These are phyloP conservation scores for Drosophila paranaensis DNA, from an alignment of 2,888 invertebrate species.

Conservation along the genomic window DNA sequence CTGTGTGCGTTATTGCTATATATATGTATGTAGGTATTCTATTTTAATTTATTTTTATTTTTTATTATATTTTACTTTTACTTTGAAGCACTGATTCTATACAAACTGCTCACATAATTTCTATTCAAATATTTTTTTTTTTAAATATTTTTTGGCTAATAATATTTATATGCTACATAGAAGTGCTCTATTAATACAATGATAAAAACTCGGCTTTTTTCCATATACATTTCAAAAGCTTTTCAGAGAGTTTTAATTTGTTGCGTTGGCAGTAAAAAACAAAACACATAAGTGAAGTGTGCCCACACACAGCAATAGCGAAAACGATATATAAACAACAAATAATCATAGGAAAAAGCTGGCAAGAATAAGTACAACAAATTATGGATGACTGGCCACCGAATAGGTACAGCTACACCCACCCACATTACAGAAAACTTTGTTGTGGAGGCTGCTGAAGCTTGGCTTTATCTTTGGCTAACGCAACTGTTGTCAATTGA, in stretches of 20 bases:
- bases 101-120: too few species aligned
- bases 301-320: slow-evolving; percentile 10
- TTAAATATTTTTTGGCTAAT: not conserved
- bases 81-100: not conserved
- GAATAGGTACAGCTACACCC: slow-evolving; percentile 24
- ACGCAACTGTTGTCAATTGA: slow-evolving; percentile 43
- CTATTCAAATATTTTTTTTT: too few species aligned
- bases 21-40: not conserved
- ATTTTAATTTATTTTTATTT: not conserved
- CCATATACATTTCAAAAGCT: not conserved
- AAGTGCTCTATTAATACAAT: not conserved
- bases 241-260: slow-evolving; percentile 5
- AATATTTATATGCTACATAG: not conserved
- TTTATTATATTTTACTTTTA: not conserved
- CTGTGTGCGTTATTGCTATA: too few species aligned
- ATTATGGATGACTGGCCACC: slow-evolving; percentile 1
- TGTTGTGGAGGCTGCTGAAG: slow-evolving; percentile 19
- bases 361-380: not conserved
- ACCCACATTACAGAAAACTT: slow-evolving; percentile 14
- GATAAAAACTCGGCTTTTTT: not conserved
- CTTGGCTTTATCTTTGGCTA: slow-evolving; percentile 27
- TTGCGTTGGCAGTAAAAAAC: slow-evolving; percentile 28
- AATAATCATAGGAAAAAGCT: slow-evolving; percentile 11
- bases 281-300: slow-evolving; percentile 9
- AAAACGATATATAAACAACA: not conserved